Percentiles rank a stretch among this genome's conserved stretches.
phyloP scores from a whole-genome alignment of 92 coral and sea anemone species.

The Phenganax marumi region DNA sequence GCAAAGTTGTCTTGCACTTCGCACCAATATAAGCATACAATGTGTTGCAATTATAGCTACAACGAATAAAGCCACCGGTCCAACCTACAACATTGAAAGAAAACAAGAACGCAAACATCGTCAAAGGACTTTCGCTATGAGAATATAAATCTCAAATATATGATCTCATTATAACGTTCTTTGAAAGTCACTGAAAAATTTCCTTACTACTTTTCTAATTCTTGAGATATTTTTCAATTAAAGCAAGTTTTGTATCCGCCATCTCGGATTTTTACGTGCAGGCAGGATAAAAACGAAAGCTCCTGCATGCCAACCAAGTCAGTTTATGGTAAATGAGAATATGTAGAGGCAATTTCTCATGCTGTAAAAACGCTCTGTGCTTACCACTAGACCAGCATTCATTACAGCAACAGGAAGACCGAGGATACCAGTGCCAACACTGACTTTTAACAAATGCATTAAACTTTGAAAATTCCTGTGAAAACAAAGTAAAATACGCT shows the following conservation, averaged over 20 bases:
- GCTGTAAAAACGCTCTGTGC: conserved; percentile 13
- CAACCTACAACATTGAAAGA: conserved; percentile 59
- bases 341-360: too few relatives aligned
- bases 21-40: conserved; percentile 86
- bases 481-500: neutral
- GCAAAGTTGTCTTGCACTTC: conserved; percentile 68
- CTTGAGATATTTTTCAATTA: too few relatives aligned
- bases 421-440: conserved; percentile 83
- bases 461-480: conserved; percentile 57
- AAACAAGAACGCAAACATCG: neutral
- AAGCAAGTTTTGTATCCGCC: too few relatives aligned
- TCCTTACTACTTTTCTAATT: too few relatives aligned
- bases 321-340: neutral
- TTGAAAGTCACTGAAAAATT: too few relatives aligned
- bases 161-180: neutral
- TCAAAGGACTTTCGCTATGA: too few relatives aligned
- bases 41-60: conserved; percentile 67
- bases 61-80: conserved; percentile 69
- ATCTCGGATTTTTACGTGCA: too few relatives aligned
- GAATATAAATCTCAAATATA: neutral
- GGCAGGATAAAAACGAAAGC: too few relatives aligned
- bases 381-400: conserved; percentile 96
- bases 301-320: too few relatives aligned
- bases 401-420: conserved; percentile 89
- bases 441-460: conserved; percentile 78